Percentiles rank a stretch among this genome's conserved stretches.
Evolutionary conservation across 2,113 vertebrate species (phyloP).

Genomic region (Tupaia chinensis): DNA sequence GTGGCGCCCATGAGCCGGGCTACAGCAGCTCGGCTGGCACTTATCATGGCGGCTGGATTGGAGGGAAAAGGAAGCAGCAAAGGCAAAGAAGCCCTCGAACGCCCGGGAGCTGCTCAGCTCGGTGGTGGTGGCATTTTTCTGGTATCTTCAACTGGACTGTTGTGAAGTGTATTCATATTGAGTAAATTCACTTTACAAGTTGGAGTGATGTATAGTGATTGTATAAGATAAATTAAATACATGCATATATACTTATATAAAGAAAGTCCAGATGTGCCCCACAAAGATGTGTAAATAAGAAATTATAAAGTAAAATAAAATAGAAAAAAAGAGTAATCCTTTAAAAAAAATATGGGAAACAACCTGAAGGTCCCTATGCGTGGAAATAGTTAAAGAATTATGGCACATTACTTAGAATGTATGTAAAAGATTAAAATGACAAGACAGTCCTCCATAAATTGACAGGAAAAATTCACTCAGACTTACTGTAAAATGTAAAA

Average conservation of each 20-base stretch:
- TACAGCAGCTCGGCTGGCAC: constrained; percentile 76
- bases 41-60: constrained; percentile 80
- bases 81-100: fast-evolving
- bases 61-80: fast-evolving
- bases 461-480: not conserved
- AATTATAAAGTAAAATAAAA: too few relatives aligned
- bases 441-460: not conserved
- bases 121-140: constrained; percentile 75
- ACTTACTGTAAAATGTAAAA: not conserved
- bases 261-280: too few relatives aligned
- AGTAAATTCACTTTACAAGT: too few relatives aligned
- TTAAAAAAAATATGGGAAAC: too few relatives aligned
- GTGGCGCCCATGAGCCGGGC: constrained; percentile 72
- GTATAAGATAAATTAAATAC: too few relatives aligned
- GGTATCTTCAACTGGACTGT: too few relatives aligned
- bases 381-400: not conserved
- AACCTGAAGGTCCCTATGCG: too few relatives aligned
- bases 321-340: too few relatives aligned
- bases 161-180: too few relatives aligned
- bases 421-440: not conserved
- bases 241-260: too few relatives aligned
- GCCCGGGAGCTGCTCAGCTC: not conserved
- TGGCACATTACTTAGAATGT: not conserved
- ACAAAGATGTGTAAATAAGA: too few relatives aligned
- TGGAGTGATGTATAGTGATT: too few relatives aligned